These are phyloP conservation scores for Coranthus polyacanthus DNA, from an alignment of 2,797 vertebrate species.

Conservation along the genomic window DNA sequence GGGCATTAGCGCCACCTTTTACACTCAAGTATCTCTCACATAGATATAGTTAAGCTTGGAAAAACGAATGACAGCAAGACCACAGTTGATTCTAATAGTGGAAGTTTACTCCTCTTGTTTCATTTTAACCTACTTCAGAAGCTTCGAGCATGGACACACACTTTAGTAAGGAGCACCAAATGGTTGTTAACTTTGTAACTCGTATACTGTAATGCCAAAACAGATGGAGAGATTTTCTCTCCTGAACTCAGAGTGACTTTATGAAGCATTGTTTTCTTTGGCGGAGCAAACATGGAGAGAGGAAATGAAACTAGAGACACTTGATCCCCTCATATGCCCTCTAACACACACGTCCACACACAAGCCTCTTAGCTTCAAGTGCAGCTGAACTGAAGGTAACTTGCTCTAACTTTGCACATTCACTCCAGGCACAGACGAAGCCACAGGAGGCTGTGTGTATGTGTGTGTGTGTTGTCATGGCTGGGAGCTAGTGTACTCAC, in stretches of 20 bases:
- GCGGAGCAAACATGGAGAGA: constrained; percentile 48
- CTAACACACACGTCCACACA: constrained; percentile 19
- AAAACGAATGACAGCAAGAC: no score
- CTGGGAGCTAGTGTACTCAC: constrained; percentile 4
- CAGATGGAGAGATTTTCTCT: constrained; percentile 35
- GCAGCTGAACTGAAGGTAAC: constrained; percentile 38
- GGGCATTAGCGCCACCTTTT: no score
- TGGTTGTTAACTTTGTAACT: constrained; percentile 33
- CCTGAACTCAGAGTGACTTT: constrained; percentile 64
- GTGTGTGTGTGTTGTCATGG: constrained; percentile 16
- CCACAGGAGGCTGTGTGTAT: neutral
- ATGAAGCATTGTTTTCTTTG: constrained; percentile 70
- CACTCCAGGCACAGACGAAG: constrained; percentile 16
- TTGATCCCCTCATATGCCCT: constrained; percentile 57
- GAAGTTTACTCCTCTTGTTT: no score
- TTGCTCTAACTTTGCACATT: constrained; percentile 30
- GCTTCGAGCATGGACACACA: neutral
- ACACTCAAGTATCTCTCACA: no score
- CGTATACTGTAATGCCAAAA: constrained; percentile 34
- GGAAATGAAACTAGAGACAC: constrained; percentile 78
- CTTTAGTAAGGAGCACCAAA: neutral
- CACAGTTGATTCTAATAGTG: no score
- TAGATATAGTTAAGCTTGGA: no score
- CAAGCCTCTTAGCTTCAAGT: constrained; percentile 8
- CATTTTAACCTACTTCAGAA: no score